Percentiles rank a stretch among this genome's conserved stretches.
These are phyloP conservation scores for Cacoxenus indagator DNA, from an alignment of 2,888 invertebrate genomes.

Conservation along the genomic window DNA sequence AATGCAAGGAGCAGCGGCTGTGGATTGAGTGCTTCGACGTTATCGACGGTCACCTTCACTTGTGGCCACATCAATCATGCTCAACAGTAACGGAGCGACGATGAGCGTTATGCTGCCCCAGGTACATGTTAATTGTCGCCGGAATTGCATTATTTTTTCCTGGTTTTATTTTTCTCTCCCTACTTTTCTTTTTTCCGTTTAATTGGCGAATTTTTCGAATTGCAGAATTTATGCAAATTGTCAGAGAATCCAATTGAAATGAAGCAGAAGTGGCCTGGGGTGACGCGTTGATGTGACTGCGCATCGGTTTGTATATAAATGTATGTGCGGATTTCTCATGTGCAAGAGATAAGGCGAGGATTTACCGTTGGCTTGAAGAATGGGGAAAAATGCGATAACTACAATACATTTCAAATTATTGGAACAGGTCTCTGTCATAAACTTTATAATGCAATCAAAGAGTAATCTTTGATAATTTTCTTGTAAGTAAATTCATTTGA, in stretches of 20 bases:
- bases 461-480: no score
- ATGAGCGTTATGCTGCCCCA: not conserved
- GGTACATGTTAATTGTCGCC: constrained; percentile 6
- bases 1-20: not conserved
- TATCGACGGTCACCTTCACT: constrained; percentile 10
- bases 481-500: no score
- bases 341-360: no score
- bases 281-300: no score
- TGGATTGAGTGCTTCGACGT: not conserved
- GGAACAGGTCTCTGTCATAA: no score
- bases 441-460: no score
- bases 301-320: no score
- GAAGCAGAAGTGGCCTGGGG: not conserved
- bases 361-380: no score
- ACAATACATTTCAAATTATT: no score
- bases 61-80: constrained; percentile 17
- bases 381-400: no score
- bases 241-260: not conserved
- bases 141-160: not conserved
- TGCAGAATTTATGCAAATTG: not conserved
- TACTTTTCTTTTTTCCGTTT: not conserved
- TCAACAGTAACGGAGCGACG: not conserved
- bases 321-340: no score
- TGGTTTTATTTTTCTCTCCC: not conserved
- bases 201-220: not conserved